Evolutionary conservation across 2,113 vertebrate genomes (phyloP).

Genomic region (Calonectris borealis): DNA sequence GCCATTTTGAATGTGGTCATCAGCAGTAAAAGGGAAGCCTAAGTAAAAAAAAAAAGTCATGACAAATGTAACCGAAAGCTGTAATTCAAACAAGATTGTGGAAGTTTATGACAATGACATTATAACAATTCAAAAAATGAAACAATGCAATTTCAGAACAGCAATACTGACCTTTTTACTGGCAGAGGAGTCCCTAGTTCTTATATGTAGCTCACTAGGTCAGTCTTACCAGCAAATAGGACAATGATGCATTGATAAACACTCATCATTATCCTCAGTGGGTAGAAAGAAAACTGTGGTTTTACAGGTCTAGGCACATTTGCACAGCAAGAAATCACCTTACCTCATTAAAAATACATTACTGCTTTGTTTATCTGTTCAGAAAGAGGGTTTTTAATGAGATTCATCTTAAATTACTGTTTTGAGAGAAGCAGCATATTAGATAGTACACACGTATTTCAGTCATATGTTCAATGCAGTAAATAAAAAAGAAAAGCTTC

Average conservation of each 20-base stretch:
- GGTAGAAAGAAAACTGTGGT: not conserved
- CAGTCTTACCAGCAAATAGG: constrained; percentile 14
- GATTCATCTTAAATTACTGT: constrained; percentile 31
- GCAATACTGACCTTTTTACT: not conserved
- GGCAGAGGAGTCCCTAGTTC: not conserved
- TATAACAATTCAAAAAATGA: not conserved
- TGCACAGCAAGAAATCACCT: constrained; percentile 53
- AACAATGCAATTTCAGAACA: not conserved
- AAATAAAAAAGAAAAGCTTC: not conserved
- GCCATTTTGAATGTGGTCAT: not conserved
- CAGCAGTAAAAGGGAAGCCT: not conserved
- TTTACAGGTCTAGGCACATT: constrained; percentile 39
- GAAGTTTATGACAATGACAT: not conserved
- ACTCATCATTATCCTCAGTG: not conserved
- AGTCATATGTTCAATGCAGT: not conserved
- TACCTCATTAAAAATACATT: constrained; percentile 59
- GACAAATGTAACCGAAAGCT: not conserved
- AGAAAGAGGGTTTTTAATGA: constrained; percentile 35
- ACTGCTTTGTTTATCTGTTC: constrained; percentile 8
- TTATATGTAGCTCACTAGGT: constrained; percentile 42
- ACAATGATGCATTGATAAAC: constrained; percentile 31
- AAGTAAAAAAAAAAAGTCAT: not conserved
- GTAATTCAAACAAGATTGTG: not conserved
- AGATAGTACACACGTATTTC: not conserved
- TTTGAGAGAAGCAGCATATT: constrained; percentile 7